Evolutionary conservation across 2,888 invertebrate species (phyloP).

Genomic region (Torymus texanus): DNA sequence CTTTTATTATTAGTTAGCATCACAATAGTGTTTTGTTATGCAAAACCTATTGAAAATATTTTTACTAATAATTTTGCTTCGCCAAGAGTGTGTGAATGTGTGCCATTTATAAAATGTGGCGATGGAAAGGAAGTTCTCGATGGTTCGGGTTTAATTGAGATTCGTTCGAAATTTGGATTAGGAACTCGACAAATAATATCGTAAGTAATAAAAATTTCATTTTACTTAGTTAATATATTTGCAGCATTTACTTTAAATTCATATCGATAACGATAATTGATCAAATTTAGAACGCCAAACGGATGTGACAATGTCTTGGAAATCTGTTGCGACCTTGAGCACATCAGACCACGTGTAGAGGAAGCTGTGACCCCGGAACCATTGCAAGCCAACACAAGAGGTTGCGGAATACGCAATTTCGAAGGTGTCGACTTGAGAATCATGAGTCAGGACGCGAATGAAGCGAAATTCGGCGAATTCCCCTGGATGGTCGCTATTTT

Average conservation of each 20-base stretch:
- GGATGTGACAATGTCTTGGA: slow-evolving; percentile 84
- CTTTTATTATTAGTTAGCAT: too few species aligned
- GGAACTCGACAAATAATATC: neutral
- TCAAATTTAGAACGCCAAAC: neutral
- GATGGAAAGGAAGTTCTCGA: slow-evolving; percentile 19
- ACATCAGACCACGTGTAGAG: slow-evolving; percentile 59
- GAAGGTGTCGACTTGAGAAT: slow-evolving; percentile 85
- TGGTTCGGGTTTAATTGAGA: slow-evolving; percentile 8
- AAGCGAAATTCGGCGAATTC: slow-evolving; percentile 86
- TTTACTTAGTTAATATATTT: neutral
- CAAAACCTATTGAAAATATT: neutral
- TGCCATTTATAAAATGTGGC: slow-evolving; percentile 17
- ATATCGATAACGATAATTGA: neutral
- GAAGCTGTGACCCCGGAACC: neutral
- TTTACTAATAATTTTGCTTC: neutral
- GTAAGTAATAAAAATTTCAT: slow-evolving; percentile 6
- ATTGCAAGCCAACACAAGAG: slow-evolving; percentile 63
- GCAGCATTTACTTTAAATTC: neutral
- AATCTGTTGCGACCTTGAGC: slow-evolving; percentile 81
- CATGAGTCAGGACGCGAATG: slow-evolving; percentile 79
- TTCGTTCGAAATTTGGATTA: neutral
- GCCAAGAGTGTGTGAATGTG: slow-evolving; percentile 10
- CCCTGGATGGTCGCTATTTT: slow-evolving; percentile 89
- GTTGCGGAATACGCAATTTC: slow-evolving; percentile 84
- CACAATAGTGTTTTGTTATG: neutral